Evolutionary conservation across 2,113 vertebrate genomes (phyloP).

Genomic region (Sminthopsis crassicaudata): DNA sequence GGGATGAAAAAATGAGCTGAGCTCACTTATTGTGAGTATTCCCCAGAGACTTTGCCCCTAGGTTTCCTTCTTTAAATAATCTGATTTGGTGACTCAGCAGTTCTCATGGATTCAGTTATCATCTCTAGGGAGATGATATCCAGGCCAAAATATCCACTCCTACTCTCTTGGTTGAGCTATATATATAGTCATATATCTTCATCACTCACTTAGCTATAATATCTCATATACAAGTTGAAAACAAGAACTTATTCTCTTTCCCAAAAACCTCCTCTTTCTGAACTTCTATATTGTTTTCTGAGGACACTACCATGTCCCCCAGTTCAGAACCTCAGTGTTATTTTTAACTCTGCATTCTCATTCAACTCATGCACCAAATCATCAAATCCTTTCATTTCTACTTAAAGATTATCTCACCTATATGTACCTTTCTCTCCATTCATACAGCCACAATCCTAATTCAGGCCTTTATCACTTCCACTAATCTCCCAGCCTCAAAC

Average conservation of each 20-base stretch:
- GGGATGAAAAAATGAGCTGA: not conserved
- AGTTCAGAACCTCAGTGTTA: not conserved
- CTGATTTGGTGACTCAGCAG: not conserved
- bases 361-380: not conserved
- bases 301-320: not conserved
- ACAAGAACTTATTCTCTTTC: not conserved
- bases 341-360: not conserved
- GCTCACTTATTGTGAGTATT: not conserved
- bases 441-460: not conserved
- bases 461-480: not conserved
- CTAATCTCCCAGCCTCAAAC: not conserved
- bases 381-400: not conserved
- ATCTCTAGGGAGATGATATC: not conserved
- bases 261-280: not conserved
- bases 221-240: not conserved
- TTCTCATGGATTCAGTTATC: not conserved
- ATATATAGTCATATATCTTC: not conserved
- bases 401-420: not conserved
- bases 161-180: not conserved
- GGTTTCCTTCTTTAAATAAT: not conserved
- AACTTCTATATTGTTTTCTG: not conserved
- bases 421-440: not conserved
- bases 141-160: not conserved
- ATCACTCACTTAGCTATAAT: not conserved
- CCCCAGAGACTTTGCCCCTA: not conserved